Evolutionary conservation across 2,888 invertebrate species (phyloP).

Genomic region (Heliconius aoede): DNA sequence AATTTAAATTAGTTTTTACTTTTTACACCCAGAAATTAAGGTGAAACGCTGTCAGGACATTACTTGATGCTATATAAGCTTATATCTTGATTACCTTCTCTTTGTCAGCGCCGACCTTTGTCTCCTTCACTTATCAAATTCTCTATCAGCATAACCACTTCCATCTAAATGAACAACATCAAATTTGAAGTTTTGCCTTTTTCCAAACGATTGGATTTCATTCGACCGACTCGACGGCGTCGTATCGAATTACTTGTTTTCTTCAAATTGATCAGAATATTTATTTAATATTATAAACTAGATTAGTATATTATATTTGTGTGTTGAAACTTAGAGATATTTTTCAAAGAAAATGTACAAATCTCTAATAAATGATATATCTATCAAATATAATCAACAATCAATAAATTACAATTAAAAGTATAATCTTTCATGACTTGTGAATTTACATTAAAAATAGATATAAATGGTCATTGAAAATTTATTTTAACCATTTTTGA

Average conservation of each 20-base stretch:
- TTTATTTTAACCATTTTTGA: no score
- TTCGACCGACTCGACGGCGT: constrained; percentile 37
- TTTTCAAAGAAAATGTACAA: no score
- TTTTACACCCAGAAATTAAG: no score
- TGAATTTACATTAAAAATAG: no score
- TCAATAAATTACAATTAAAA: background rate
- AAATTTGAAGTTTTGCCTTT: constrained; percentile 53
- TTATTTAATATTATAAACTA: constrained; percentile 13
- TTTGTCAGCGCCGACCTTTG: constrained; percentile 73
- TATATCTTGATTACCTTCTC: constrained; percentile 71
- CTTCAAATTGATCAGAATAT: constrained; percentile 13
- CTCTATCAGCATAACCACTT: constrained; percentile 59
- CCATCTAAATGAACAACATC: constrained; percentile 65
- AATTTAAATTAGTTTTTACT: no score
- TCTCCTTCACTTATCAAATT: constrained; percentile 65
- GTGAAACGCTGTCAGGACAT: constrained; percentile 44
- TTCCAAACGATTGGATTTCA: constrained; percentile 51
- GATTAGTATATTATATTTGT: background rate
- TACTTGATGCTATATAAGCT: constrained; percentile 47
- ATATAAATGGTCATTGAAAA: no score
- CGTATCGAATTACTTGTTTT: constrained; percentile 40
- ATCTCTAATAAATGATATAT: no score
- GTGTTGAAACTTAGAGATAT: no score
- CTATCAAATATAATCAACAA: no score
- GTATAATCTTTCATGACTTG: background rate